phyloP scores from a whole-genome alignment of 2,113 vertebrate species.

The Garra rufa region DNA sequence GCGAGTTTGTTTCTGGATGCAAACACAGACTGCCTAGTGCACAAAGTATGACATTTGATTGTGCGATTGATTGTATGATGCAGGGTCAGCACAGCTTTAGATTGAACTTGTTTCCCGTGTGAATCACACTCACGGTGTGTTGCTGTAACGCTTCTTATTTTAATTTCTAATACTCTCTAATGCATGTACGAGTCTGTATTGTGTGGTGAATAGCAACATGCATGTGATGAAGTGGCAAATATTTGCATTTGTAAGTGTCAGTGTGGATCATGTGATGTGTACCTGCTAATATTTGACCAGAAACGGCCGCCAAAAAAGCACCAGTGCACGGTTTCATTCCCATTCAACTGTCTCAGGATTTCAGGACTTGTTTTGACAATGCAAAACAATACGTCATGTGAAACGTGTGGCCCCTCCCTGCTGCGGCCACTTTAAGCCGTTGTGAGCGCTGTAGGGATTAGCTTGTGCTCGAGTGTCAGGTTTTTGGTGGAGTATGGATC shows the following conservation, averaged over 20 bases:
- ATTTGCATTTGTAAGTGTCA: not conserved
- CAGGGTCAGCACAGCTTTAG: not conserved
- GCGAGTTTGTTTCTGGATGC: not conserved
- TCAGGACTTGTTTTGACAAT: not conserved
- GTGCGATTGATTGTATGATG: not conserved
- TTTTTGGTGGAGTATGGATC: slow-evolving; percentile 21
- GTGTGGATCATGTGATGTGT: not conserved
- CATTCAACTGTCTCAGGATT: not conserved
- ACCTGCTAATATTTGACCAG: not conserved
- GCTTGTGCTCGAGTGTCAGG: not conserved
- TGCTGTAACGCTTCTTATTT: not conserved
- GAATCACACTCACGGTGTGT: not conserved
- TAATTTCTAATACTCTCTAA: not conserved
- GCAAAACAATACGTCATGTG: not conserved
- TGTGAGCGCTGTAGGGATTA: not conserved
- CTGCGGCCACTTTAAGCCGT: not conserved
- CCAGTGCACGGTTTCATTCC: not conserved
- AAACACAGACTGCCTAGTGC: not conserved
- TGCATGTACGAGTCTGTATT: not conserved
- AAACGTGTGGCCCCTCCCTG: not conserved
- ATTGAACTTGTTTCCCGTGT: not conserved
- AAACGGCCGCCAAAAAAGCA: too few relatives aligned
- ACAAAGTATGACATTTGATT: not conserved
- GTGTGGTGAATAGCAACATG: not conserved
- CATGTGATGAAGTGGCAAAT: not conserved